Conservation (phyloP, 2,888 invertebrate species). For the Metopia argyrocephala region DNA sequence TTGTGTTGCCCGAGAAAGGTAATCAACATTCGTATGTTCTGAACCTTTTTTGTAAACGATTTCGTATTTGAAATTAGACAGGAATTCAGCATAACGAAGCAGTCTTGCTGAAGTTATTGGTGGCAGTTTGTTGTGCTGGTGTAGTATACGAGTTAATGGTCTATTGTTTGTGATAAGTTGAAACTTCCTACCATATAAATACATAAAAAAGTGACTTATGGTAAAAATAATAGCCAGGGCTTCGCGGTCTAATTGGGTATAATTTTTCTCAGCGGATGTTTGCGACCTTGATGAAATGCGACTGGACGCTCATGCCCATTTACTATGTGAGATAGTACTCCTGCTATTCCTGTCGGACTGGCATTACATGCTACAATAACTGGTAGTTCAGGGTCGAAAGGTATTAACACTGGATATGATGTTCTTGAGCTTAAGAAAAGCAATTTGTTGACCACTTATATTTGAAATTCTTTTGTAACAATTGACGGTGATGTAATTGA, state of each 20-base stretch:
- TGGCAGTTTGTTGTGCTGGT: constrained; percentile 7
- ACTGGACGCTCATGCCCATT: constrained; percentile 12
- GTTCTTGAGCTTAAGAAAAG: constrained; percentile 32
- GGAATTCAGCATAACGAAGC: no score
- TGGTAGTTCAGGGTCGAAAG: no score
- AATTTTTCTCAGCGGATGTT: no score
- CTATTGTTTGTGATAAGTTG: constrained; percentile 12
- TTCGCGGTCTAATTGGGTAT: constrained; percentile 13
- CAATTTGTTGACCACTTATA: constrained; percentile 39
- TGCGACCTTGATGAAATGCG: not conserved
- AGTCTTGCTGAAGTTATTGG: constrained; percentile 15
- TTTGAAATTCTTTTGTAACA: not conserved
- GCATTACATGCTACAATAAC: constrained; percentile 2
- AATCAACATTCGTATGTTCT: no score
- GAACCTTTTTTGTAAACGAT: not conserved
- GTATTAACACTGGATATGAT: constrained; percentile 27
- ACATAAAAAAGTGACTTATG: no score
- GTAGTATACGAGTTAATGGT: no score
- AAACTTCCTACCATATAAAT: not conserved
- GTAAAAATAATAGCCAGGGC: no score
- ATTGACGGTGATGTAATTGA: constrained; percentile 33
- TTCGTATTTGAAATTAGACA: constrained; percentile 3
- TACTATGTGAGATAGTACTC: not conserved
- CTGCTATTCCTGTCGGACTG: not conserved
- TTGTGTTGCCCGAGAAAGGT: no score